Base-by-base conservation (phyloP, 2,888 invertebrate genomes). In the Crematogaster levior region DNA sequence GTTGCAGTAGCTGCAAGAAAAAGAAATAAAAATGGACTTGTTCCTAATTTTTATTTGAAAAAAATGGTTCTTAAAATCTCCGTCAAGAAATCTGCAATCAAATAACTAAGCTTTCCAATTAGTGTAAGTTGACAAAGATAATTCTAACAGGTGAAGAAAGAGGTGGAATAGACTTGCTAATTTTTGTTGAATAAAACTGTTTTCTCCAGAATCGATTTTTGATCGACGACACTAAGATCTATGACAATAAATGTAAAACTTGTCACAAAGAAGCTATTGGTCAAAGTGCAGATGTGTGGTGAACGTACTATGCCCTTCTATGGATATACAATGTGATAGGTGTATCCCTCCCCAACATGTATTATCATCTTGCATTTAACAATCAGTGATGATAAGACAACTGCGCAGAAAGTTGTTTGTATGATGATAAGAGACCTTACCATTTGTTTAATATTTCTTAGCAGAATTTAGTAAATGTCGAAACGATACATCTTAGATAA, bases 231-330 rank as follows among this genome's bases (percentile, higher is more conserved):
- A 0, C 15, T 9, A 24, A 46, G 3, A 21, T 34, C 15, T 30
- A 7, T 18, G 12, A 9, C 12, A 40, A 15, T 15, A 51, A 68
- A 66, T 0, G 3, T 21, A 40, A 53, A 51, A 27, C 15, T 68
- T 53, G 40, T 66, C 21, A 43, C n/a, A 30, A 53, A 5, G 40
- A 80, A 66, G 7, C 40, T 63, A 34, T 63, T 58, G 15, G 18
- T 30, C 61, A 18, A 27, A 63, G 34, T 51, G 80, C 80, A 77
- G 72, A n/a, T n/a, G n/a, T n/a, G 75, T 48, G 82, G 75, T 46
- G 74, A 46, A 43, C 60, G 60, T n/a, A 18, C 61, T n/a, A n/a
- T 87, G 61, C 63, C 88, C 89, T 82, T 86, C 56, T 86, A 89
- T 85, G 88, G 84, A 40, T 85, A 85, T 48, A 74, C 61, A 7